Evolutionary conservation across 2,888 invertebrate species (phyloP), one percentile per base, ranked within the genome.

Genomic region (Lochmaea crataegi): DNA sequence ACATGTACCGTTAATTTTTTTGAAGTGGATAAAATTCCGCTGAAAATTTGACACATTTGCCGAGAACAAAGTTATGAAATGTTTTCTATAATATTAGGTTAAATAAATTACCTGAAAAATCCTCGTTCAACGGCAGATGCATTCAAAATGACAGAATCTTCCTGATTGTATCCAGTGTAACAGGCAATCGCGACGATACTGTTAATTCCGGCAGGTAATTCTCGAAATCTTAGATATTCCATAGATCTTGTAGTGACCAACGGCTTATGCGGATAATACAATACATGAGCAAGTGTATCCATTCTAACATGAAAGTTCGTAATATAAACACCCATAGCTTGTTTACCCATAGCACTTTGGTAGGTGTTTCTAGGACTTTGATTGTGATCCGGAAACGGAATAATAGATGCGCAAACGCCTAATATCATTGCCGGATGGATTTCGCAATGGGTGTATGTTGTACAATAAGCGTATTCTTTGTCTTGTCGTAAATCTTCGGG

Each of bases 321-420:
- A 81, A 99, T 99, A 86, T 99, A 99, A 7, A 99, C 98, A 73
- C 99, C 99, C 98, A 98, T 98, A 83, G 98, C 98, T 92, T 99
- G 99, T 90, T 99, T 99, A 76, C 99, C 99, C 99, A 99, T 99
- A 95, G 99, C 99, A 90, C 97, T 97, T 89, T 99, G 99, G 88
- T 99, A 99, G 67, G 99, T 99, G 86, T 99, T 99, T 89, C 99
- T 96, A 75, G 99, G 99, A 86, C 97, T 97, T 88, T 99, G 99
- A 87, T 99, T 99, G 89, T 99, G 99, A 97, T 99, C 99, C 78
- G 99, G 99, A 87, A 99, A 99, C 65, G 99, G 99, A 87, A 99
- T 99, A 89, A 99, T 99, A 10, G 98, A 99, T n/a, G 99, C 99
- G 88, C 99, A 99, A 11, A 99, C 99, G 60, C 99, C 99, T 74